Conservation (phyloP, 1,140 invertebrate genomes). For the Cyphomyrmex costatus region DNA sequence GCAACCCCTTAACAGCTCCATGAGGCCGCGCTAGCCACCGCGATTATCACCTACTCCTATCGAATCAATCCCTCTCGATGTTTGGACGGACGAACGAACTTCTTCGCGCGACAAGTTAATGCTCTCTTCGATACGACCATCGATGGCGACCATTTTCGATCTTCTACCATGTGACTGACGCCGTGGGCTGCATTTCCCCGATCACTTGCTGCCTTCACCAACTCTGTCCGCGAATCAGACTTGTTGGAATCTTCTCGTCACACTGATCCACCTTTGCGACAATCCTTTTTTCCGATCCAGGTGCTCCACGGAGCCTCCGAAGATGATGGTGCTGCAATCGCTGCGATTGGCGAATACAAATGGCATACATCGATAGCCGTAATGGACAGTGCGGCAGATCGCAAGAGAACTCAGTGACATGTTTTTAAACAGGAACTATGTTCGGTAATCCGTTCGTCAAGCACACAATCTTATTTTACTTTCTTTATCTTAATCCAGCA, state of each 20-base stretch:
- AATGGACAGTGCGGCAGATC: slow-evolving; percentile 8
- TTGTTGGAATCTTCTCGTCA: neutral
- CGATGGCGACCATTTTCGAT: neutral
- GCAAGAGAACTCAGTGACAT: slow-evolving; percentile 7
- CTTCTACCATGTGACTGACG: neutral
- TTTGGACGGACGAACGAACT: slow-evolving; percentile 19
- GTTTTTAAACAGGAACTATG: neutral
- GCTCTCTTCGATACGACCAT: slow-evolving; percentile 61
- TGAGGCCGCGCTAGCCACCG: slow-evolving; percentile 87
- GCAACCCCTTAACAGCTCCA: slow-evolving; percentile 91
- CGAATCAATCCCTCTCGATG: neutral
- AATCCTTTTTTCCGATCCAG: slow-evolving; percentile 10
- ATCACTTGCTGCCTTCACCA: slow-evolving; percentile 27
- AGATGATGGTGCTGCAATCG: neutral
- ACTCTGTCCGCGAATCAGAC: neutral
- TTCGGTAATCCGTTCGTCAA: neutral
- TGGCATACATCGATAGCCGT: neutral
- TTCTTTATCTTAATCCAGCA: slow-evolving; percentile 2
- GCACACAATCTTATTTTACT: slow-evolving; percentile 22
- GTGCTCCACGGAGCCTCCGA: neutral
- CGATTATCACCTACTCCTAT: slow-evolving; percentile 5
- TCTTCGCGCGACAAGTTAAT: slow-evolving; percentile 64
- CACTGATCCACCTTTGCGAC: neutral
- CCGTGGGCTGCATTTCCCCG: slow-evolving; percentile 18
- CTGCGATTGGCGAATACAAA: neutral